These are phyloP conservation scores for Thymallus thymallus DNA, from an alignment of 2,113 vertebrate species.

Conservation along the genomic window DNA sequence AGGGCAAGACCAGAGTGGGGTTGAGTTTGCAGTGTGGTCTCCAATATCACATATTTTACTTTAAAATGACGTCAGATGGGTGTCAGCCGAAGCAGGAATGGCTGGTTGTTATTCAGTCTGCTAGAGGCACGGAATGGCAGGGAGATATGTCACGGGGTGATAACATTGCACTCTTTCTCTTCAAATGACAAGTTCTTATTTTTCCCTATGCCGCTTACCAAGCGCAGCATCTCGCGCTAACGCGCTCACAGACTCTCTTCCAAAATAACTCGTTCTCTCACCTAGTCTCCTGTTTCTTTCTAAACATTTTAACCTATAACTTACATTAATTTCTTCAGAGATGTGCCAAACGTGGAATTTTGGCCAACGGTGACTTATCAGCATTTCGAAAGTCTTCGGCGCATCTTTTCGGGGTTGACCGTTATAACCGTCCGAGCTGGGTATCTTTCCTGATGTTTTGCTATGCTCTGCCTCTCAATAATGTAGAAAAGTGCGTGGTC, in stretches of 20 bases:
- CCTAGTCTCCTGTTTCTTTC: constrained; percentile 4
- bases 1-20: constrained; percentile 34
- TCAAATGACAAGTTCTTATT: constrained; percentile 49
- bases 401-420: constrained; percentile 32
- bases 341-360: constrained; percentile 42
- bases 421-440: background rate
- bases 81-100: constrained; percentile 60
- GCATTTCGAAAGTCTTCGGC: background rate
- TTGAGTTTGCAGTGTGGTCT: constrained; percentile 7
- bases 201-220: constrained; percentile 24
- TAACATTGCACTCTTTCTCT: constrained; percentile 44
- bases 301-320: constrained; percentile 10
- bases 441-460: constrained; percentile 19
- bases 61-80: constrained; percentile 74
- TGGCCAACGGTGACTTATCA: constrained; percentile 48
- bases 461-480: constrained; percentile 27
- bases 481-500: constrained; percentile 63
- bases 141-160: constrained; percentile 41
- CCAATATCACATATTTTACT: constrained; percentile 53
- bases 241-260: constrained; percentile 41
- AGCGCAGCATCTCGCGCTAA: constrained; percentile 14
- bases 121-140: constrained; percentile 60
- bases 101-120: constrained; percentile 71
- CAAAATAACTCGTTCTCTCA: constrained; percentile 47
- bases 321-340: background rate